Evolutionary conservation across 2,113 vertebrate species (phyloP).

Genomic region (Penelope pileata): DNA sequence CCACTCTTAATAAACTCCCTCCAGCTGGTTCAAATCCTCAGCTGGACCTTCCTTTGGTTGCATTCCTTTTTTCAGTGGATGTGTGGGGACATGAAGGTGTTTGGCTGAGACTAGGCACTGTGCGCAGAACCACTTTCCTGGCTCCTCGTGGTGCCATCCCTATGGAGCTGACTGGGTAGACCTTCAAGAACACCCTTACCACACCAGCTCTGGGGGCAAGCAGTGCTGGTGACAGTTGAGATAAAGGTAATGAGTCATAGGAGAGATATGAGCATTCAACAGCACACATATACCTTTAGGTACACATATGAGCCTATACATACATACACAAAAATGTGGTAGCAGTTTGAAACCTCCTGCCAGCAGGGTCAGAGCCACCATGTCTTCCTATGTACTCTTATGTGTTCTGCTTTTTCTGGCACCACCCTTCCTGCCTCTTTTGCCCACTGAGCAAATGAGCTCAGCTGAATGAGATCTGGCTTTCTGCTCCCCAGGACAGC

Average conservation of each 20-base stretch:
- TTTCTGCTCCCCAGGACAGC: background rate
- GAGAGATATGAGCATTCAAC: background rate
- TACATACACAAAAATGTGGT: fast-evolving
- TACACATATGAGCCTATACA: background rate
- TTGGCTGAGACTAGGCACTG: background rate
- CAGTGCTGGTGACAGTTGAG: background rate
- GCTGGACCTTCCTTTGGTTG: background rate
- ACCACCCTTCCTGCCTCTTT: background rate
- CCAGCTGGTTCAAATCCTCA: background rate
- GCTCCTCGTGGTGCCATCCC: background rate
- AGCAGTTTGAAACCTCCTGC: background rate
- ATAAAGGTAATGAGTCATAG: fast-evolving
- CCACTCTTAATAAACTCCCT: background rate
- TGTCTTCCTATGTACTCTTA: background rate
- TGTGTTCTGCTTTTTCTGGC: background rate
- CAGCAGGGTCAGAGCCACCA: background rate
- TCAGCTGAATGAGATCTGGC: background rate
- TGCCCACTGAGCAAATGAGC: background rate
- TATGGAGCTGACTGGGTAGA: background rate
- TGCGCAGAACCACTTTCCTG: background rate
- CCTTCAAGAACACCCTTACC: background rate
- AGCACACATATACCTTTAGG: no score
- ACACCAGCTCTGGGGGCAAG: background rate
- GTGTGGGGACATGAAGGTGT: background rate
- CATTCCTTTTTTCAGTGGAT: fast-evolving